Percentiles rank a stretch among this genome's conserved stretches.
Evolutionary conservation across 2,113 vertebrate genomes (phyloP).

Genomic region (Numenius arquata): DNA sequence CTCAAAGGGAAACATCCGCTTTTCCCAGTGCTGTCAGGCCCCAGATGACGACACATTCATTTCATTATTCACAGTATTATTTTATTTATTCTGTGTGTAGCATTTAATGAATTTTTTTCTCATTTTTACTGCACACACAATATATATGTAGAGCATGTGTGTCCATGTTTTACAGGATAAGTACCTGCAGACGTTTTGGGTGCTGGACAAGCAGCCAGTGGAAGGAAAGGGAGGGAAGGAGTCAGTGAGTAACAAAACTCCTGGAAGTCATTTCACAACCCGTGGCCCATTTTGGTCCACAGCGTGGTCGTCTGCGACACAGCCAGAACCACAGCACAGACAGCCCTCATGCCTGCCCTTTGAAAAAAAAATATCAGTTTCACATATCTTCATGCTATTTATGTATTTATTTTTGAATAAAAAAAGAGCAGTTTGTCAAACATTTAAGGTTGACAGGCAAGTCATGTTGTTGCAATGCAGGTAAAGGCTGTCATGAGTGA

Average conservation of each 20-base stretch:
- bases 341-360: background rate
- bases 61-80: background rate
- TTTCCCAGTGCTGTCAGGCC: background rate
- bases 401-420: constrained; percentile 13
- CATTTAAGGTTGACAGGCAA: constrained; percentile 57
- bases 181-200: background rate
- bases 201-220: background rate
- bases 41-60: background rate
- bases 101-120: background rate
- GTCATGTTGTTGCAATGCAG: constrained; percentile 56
- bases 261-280: background rate
- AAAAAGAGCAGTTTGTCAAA: constrained; percentile 49
- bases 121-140: background rate
- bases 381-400: background rate
- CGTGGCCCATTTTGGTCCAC: background rate
- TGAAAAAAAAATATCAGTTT: background rate
- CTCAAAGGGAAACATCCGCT: background rate
- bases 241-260: background rate
- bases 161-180: background rate
- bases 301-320: background rate
- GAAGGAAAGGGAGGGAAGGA: background rate
- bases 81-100: background rate
- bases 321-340: background rate
- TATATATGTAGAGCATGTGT: background rate
- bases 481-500: constrained; percentile 59